These are phyloP conservation scores for Resseliella maxima DNA, from an alignment of 2,888 invertebrate genomes.

Conservation along the genomic window DNA sequence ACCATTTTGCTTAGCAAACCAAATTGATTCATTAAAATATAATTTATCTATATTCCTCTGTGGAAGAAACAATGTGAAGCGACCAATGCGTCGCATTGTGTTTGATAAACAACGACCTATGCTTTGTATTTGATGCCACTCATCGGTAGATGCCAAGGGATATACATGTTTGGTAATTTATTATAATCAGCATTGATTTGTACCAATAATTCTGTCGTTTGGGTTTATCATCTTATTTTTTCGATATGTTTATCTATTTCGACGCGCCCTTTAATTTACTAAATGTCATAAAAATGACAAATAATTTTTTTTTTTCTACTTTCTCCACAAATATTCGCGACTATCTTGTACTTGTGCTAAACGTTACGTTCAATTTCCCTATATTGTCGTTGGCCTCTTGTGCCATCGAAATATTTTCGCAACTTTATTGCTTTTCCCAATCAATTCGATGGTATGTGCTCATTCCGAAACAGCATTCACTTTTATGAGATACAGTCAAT, in stretches of 20 bases:
- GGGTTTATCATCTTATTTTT: neutral
- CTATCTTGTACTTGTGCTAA: too few relatives aligned
- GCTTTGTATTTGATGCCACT: neutral
- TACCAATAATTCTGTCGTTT: neutral
- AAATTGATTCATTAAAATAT: constrained; percentile 53
- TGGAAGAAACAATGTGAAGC: neutral
- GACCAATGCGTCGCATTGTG: neutral
- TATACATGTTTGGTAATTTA: constrained; percentile 10
- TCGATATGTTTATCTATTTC: neutral
- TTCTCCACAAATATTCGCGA: too few relatives aligned
- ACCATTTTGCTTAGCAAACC: neutral
- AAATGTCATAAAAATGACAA: constrained; percentile 48
- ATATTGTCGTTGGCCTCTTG: neutral
- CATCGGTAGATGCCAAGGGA: neutral
- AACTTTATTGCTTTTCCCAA: neutral
- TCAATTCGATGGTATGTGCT: neutral
- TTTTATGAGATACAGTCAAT: neutral
- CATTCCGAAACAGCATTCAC: too few relatives aligned
- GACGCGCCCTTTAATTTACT: constrained; percentile 32
- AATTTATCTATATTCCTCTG: neutral
- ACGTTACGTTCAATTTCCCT: too few relatives aligned
- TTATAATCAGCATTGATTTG: constrained; percentile 48
- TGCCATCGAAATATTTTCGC: neutral
- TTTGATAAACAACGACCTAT: neutral
- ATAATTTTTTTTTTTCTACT: neutral